Evolutionary conservation across 2,113 vertebrate genomes (phyloP), one percentile per base, ranked within the genome.

Genomic region (Rhabdomys dilectus): DNA sequence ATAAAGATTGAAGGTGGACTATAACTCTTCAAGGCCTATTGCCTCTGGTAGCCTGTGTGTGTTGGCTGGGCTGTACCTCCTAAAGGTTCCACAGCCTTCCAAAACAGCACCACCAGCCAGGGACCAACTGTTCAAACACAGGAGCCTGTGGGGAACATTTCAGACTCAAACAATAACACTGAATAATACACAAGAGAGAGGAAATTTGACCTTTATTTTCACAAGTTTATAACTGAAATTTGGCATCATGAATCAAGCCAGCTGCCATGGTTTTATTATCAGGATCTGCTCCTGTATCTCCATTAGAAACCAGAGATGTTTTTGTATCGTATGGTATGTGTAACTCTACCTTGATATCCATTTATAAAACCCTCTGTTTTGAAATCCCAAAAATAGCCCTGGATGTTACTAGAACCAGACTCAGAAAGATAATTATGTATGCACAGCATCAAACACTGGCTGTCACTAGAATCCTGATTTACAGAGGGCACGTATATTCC

Each of bases 151-250:
- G 51, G n/a, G 70, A 51, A 88, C 16, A 31, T 42, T 89, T 89
- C 87, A 89, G 53, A 75, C 70, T 45, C 70, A 89, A 89, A 89
- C 68, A 39, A 89, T 75, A 89, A 89, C 51, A 89, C 36, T 9
- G 62, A 56, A 36, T 66, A 91, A 56, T 45, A 29, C 34, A 80
- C 15, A 53, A 19, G 24, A 91, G 45, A 26, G 24, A 72, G 68
- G 60, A 88, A 82, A 91, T 78, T 62, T 56, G 17, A 66, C 51
- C 17, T 90, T 91, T 64, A 88, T 96, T 96, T 95, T 56, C 45
- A 91, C 16, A n/a, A 82, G 48, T 8, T 34, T 88, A 10, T 58
- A 96, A 42, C 87, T 93, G 39, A 93, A 84, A 85, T 51, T 48
- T 77, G 45, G 56, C 48, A 89, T n/a, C 53, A 21, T 5, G 39